Base-by-base conservation (phyloP, 2,797 vertebrate genomes). In the Petrocephalus sullivani region DNA sequence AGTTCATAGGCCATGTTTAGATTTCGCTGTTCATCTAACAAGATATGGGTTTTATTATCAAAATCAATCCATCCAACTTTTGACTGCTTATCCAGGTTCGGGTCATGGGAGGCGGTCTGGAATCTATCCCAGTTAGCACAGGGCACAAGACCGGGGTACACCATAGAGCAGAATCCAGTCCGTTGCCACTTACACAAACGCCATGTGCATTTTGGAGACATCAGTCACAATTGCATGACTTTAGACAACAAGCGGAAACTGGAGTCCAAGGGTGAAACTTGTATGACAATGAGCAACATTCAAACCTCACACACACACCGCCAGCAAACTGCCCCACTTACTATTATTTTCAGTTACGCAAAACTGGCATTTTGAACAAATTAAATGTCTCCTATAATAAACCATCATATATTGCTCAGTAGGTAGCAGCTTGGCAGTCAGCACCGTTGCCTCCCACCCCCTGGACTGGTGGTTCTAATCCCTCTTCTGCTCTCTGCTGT, bases 1-100 rank as follows among this genome's bases (percentile, higher is more conserved):
- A 19, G 85, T 60, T 60, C 54, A 37, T 41, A 86, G 56, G 85
- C 61, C 85, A 60, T 41, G 54, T 86, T 86, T 86, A 41, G 16
- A 41, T 61, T 86, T 86, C 37, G 28, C 28, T 58, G 56, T 58
- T 58, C 56, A 57, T 28, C 57, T 33, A 46, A 60, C 85, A 86
- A 60, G 54, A 10, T 58, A 37, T 60, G 57, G 28, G 3, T 58
- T 58, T 60, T 57, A 54, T 85, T 54, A 85, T 58, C 54, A 85
- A 85, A 51, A 58, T 57, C 49, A 9, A 5, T 41, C 28, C 67
- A 33, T 54, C 51, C 82, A 84, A 14, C 9, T 84, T 84, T 14
- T 84, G 46, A 54, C 51, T 54, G 78, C 19, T 23, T 33, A 54
- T 81, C 19, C n/a, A 46, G 41, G 19, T 49, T 41, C n/a, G 19